Conservation (phyloP, 2,888 invertebrate species). For the Cephonodes hylas region DNA sequence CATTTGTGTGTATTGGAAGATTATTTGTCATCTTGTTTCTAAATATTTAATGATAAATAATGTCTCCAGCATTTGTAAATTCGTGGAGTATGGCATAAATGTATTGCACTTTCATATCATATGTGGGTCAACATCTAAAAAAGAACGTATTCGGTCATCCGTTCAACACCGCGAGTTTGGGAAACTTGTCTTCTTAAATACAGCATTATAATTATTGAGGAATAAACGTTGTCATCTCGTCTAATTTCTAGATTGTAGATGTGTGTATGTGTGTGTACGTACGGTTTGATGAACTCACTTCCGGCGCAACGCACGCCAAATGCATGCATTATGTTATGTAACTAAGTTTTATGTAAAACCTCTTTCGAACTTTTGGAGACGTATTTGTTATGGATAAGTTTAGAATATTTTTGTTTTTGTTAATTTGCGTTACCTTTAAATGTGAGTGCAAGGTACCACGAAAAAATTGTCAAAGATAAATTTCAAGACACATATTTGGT, state of each 20-base stretch:
- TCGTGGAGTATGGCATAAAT: constrained; percentile 51
- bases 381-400: too few species aligned
- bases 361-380: not conserved
- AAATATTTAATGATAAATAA: too few species aligned
- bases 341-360: not conserved
- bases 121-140: constrained; percentile 71
- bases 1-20: not conserved
- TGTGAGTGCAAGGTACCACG: not conserved
- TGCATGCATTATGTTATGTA: constrained; percentile 25
- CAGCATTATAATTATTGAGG: not conserved
- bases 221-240: constrained; percentile 17
- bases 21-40: too few species aligned
- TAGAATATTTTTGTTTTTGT: not conserved
- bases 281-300: constrained; percentile 57
- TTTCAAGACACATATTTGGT: too few species aligned
- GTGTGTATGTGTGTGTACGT: constrained; percentile 23
- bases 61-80: not conserved
- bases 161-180: constrained; percentile 15
- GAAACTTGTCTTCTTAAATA: constrained; percentile 1
- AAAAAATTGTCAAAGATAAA: too few species aligned
- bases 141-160: constrained; percentile 62
- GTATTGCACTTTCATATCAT: constrained; percentile 53
- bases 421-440: not conserved
- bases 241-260: constrained; percentile 35
- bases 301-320: constrained; percentile 36